Base-by-base conservation (phyloP, 2,888 invertebrate genomes). In the Andrena marginata region DNA sequence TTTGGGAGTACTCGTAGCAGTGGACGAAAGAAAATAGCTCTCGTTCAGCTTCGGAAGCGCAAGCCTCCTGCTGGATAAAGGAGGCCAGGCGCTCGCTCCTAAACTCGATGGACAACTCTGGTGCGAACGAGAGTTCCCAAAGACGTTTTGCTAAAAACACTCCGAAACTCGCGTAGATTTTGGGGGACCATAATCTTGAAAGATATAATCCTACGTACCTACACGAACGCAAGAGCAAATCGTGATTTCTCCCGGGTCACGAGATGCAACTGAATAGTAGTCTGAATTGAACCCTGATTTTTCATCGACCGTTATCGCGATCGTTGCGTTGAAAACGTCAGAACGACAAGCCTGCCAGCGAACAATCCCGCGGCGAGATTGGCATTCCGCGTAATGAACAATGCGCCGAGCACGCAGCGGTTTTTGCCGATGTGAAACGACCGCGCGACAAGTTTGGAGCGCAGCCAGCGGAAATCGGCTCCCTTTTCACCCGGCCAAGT, bases 21-120 rank as follows among this genome's bases (percentile, higher is more conserved):
- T 56, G 20, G 23, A 23, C 10, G 56, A 23, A 26, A 23, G 23
- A 23, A 26, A 8, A 56, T 10, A 23, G 56, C 23, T 7, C 54
- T 48, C 56, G 26, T 72, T 56, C 29, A 72, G 72, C 56, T 77
- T 68, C 31, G 8, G 56, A 72, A 69, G 29, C 42, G 26, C 73
- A 35, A 80, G 59, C 35, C 35, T 63, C 72, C 35, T 51, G 33
- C 48, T 49, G 29, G 16, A 59, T 23, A 69, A 65, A 76, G 76
- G 65, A 65, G 62, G 54, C 63, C 67, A 77, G 54, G 49, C 42
- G 69, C 51, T 72, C 62, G 59, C 56, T 69, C 5, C 42, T 33
- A 59, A 80, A 80, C 77, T 77, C 63, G 68, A 77, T 80, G 77
- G 68, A 48, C 49, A 35, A 35, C 35, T 35, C 10, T 35, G 10